A percentile compares a stretch with the other conserved stretches of the same genome.
These are phyloP conservation scores for Papilio glaucus DNA, from an alignment of 1,140 invertebrate genomes.

Conservation along the genomic window DNA sequence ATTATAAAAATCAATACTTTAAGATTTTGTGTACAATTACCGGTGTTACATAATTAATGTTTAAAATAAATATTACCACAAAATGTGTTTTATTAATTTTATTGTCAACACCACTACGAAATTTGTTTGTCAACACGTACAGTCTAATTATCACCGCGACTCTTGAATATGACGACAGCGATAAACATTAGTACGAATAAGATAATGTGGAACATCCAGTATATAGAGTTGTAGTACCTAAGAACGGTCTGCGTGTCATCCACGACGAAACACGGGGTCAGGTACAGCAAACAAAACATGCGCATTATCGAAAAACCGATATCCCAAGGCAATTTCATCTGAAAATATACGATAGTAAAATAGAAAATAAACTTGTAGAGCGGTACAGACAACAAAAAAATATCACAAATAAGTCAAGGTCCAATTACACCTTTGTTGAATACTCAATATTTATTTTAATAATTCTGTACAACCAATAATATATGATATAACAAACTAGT, in stretches of 20 bases:
- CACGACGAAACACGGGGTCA: constrained; percentile 68
- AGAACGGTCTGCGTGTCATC: constrained; percentile 51
- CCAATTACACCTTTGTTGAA: background rate
- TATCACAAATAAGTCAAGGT: background rate
- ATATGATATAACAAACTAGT: no score
- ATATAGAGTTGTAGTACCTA: constrained; percentile 74
- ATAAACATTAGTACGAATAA: constrained; percentile 57
- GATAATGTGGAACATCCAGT: constrained; percentile 70
- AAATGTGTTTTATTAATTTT: constrained; percentile 20
- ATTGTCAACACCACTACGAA: background rate
- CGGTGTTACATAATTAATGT: constrained; percentile 23
- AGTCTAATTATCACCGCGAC: constrained; percentile 36
- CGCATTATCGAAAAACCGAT: constrained; percentile 78
- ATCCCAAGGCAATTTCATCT: constrained; percentile 72
- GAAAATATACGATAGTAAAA: constrained; percentile 40
- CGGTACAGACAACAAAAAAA: background rate
- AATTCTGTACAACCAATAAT: no score
- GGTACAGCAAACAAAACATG: constrained; percentile 67
- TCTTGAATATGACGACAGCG: constrained; percentile 59
- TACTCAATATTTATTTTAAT: no score
- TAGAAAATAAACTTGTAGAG: background rate
- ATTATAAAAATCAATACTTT: constrained; percentile 13
- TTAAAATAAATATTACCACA: constrained; percentile 9
- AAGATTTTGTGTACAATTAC: constrained; percentile 18
- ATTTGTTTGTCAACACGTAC: background rate